Base-by-base conservation (phyloP, 2,797 vertebrate species). In the Danio jaintianensis region DNA sequence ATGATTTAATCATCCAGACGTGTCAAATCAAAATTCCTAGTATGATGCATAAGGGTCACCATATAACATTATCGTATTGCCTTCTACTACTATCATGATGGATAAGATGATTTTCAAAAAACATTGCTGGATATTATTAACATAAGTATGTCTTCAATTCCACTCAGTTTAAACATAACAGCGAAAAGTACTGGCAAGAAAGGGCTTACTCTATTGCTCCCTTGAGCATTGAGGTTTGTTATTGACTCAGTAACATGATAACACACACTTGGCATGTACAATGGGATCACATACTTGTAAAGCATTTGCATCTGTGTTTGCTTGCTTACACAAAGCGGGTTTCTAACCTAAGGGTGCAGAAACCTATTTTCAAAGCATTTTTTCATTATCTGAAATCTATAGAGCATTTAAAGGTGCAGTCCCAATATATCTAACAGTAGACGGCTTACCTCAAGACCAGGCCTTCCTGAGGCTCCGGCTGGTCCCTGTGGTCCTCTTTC, bases 401-500 rank as follows among this genome's bases (percentile, higher is more conserved):
- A 64, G n/a, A 20, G 22, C 15, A 66, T 64, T 18, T 66, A 77
- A 56, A 52, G 48, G 13, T 15, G 13, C 8, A 67, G 40, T 45
- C 15, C 36, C 2, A 47, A 58, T 38, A 15, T 78, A 40, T 78
- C n/a, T 40, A 69, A 68, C 16, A 78, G 7, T 40, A 20, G 4
- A 83, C 70, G 29, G 3, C 90, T 94, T 77, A 96, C 98, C 86
- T 99, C 98, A 0, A 95, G 91, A 67, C 98, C 98, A 0, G 93
- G 89, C 75, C 97, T 91, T 75, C 98, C 98, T 0, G 91, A 58
- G 83, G 84, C 83, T 50, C 98, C 97, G 0, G 94, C 89, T 11
- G 95, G 95, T 0, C 98, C 98, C 0, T 94, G 88, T 15, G 95
- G 94, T 75, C 98, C 98, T 0, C 88, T 88, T 12, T 98, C 98